Evolutionary conservation across 2,888 invertebrate genomes (phyloP).

Genomic region (Drosophila imparisetae): DNA sequence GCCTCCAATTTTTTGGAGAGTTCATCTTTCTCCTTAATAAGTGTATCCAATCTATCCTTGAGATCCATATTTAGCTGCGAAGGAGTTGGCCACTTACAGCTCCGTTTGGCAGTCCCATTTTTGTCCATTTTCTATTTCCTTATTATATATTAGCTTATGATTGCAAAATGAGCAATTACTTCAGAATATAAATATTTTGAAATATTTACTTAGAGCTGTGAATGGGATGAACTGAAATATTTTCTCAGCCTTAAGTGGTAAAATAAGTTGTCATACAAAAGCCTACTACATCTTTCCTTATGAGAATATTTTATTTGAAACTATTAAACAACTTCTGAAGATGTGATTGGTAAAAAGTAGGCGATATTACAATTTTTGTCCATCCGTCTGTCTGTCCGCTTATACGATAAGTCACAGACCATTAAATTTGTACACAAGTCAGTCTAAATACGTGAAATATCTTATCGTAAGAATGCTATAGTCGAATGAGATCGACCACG

Average conservation of each 20-base stretch:
- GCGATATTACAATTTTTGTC: background rate
- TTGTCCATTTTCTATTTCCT: background rate
- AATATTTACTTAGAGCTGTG: background rate
- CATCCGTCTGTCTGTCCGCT: no score
- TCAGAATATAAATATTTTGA: background rate
- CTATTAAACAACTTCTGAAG: background rate
- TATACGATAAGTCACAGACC: background rate
- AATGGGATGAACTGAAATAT: background rate
- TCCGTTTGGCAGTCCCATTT: background rate
- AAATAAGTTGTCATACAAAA: background rate
- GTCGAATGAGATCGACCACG: no score
- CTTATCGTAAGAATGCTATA: no score
- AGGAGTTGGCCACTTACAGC: fast-evolving
- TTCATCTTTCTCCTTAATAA: background rate
- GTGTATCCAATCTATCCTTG: fast-evolving
- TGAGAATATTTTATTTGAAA: background rate
- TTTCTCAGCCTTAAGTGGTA: background rate
- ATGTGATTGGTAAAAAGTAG: background rate
- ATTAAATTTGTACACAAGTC: background rate
- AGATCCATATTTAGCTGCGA: background rate
- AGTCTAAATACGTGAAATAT: background rate
- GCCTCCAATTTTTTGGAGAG: background rate
- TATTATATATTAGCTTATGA: no score
- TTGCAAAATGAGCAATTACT: no score
- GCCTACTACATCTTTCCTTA: background rate